Conservation (phyloP, 1,140 invertebrate genomes). For the Diprion similis region DNA sequence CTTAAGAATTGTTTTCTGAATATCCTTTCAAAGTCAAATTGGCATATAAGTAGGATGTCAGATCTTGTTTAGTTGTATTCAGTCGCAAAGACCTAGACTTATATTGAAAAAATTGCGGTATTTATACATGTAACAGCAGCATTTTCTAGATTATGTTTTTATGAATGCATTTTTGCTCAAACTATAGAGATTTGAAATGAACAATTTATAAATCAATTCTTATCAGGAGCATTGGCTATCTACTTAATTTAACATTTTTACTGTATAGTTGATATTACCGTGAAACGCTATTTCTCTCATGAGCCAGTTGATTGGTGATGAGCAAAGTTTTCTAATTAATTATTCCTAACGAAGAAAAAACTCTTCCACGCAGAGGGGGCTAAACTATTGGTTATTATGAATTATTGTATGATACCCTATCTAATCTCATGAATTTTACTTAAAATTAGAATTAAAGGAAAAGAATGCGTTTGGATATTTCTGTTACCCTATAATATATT, state of each 20-base stretch:
- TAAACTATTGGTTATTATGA: neutral
- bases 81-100: too few species aligned
- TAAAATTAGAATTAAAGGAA: neutral
- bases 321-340: neutral
- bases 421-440: neutral
- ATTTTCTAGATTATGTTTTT: neutral
- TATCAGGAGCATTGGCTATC: neutral
- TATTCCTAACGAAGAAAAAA: neutral
- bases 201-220: neutral
- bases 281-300: neutral
- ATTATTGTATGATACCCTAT: neutral
- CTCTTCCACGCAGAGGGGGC: neutral
- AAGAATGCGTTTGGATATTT: neutral
- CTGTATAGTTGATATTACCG: neutral
- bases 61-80: too few species aligned
- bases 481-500: conserved; percentile 3
- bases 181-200: neutral
- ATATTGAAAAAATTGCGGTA: too few species aligned
- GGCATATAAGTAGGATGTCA: too few species aligned
- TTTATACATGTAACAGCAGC: too few species aligned
- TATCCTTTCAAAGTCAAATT: too few species aligned
- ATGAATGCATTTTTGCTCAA: neutral
- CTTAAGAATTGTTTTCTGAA: too few species aligned
- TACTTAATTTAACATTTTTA: neutral
- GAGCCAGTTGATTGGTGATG: neutral